A percentile compares a stretch with the other conserved stretches of the same genome.
phyloP scores from a whole-genome alignment of 2,888 invertebrate species.

The Chloroclystis v-ata region DNA sequence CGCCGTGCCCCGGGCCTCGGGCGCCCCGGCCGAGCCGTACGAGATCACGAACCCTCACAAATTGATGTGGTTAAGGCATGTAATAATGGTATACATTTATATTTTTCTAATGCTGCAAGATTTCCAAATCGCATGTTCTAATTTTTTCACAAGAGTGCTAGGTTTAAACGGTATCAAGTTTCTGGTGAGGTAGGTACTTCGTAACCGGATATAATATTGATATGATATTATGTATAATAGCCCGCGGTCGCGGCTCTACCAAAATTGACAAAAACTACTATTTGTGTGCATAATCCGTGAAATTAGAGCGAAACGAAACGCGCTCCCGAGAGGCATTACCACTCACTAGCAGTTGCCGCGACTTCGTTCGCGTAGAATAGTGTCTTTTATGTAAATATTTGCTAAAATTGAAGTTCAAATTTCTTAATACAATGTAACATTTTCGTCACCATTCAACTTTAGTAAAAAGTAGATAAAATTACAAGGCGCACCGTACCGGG shows the following conservation, averaged over 20 bases:
- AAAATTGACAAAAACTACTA: constrained; percentile 20
- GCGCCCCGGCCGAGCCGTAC: constrained; percentile 14
- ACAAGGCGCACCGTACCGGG: too few relatives aligned
- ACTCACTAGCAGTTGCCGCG: constrained; percentile 19
- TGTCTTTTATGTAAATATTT: too few relatives aligned
- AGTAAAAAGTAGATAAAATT: too few relatives aligned
- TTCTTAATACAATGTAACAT: too few relatives aligned
- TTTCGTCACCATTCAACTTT: too few relatives aligned
- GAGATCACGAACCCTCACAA: constrained; percentile 16
- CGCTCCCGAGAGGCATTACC: constrained; percentile 14
- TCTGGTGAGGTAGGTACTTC: background rate
- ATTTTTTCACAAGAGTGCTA: too few relatives aligned
- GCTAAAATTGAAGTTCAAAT: too few relatives aligned
- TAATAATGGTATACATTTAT: constrained; percentile 7
- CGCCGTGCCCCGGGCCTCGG: background rate
- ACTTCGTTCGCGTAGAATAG: too few relatives aligned
- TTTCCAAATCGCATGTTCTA: too few relatives aligned
- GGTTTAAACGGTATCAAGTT: too few relatives aligned
- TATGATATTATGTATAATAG: constrained; percentile 10
- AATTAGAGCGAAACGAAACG: constrained; percentile 36
- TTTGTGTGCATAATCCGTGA: constrained; percentile 39
- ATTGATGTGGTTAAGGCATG: constrained; percentile 23
- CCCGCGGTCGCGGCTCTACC: constrained; percentile 13
- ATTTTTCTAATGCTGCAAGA: background rate
- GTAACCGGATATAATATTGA: constrained; percentile 12